phyloP scores from a whole-genome alignment of 2,888 invertebrate species.

The Mesopsocus fuscifrons region DNA sequence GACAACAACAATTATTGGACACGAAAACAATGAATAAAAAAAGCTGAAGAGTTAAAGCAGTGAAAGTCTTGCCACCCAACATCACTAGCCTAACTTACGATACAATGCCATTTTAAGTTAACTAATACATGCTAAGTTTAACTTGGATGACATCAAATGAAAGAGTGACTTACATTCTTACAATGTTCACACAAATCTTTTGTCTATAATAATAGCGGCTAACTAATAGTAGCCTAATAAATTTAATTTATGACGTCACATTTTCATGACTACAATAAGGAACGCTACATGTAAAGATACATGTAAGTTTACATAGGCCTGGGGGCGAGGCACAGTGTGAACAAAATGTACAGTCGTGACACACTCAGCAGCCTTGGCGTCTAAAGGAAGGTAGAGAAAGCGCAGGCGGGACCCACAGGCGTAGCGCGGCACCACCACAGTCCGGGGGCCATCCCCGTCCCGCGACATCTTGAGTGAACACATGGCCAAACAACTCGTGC shows the following conservation, averaged over 20 bases:
- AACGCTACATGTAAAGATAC: too few species aligned
- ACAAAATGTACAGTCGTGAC: neutral
- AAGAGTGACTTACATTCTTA: neutral
- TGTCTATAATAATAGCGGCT: neutral
- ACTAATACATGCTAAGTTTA: slow-evolving; percentile 8
- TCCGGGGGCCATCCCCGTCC: neutral
- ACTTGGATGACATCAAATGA: slow-evolving; percentile 5
- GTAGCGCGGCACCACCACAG: neutral
- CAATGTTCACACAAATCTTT: slow-evolving; percentile 2
- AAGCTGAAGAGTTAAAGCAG: neutral
- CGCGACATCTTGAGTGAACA: neutral
- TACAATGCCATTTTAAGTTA: slow-evolving; percentile 7
- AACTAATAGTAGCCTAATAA: too few species aligned
- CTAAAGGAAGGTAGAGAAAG: too few species aligned
- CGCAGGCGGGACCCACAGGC: slow-evolving; percentile 1
- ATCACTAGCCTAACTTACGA: slow-evolving; percentile 7
- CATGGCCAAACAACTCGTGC: neutral
- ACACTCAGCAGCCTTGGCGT: neutral
- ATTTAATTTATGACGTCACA: too few species aligned
- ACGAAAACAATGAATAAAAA: neutral
- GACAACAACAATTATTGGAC: neutral
- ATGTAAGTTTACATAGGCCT: neutral
- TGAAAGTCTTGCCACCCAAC: neutral
- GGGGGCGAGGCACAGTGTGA: neutral
- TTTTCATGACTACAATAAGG: too few species aligned